Evolutionary conservation across 2,797 vertebrate species (phyloP).

Genomic region (Carcharodon carcharias): DNA sequence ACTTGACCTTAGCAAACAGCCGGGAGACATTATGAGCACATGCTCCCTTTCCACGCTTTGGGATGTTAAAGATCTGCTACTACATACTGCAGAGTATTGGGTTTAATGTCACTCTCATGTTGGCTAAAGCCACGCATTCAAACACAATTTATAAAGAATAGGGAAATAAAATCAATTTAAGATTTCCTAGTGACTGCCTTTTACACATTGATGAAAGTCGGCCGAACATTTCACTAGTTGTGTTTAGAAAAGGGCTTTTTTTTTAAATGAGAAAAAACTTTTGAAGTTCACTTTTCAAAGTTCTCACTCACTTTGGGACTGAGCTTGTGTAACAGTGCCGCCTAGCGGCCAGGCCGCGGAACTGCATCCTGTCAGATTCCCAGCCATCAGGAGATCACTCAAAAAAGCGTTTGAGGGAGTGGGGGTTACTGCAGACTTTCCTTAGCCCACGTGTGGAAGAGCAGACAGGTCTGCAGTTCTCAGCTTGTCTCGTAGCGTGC

Average conservation of each 20-base stretch:
- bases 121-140: not conserved
- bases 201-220: not conserved
- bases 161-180: not conserved
- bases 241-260: not conserved
- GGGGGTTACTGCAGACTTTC: not conserved
- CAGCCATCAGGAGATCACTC: not conserved
- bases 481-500: not conserved
- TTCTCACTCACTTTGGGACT: too few relatives aligned
- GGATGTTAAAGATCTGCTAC: not conserved
- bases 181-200: not conserved
- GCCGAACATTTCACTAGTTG: not conserved
- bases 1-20: not conserved
- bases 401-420: not conserved
- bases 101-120: not conserved
- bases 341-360: not conserved
- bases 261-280: not conserved
- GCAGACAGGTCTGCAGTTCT: not conserved
- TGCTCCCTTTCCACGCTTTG: not conserved
- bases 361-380: not conserved
- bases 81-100: not conserved
- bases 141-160: not conserved
- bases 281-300: not conserved
- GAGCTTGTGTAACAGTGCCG: not conserved
- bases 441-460: not conserved
- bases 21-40: not conserved